Evolutionary conservation across 2,888 invertebrate species (phyloP).

Genomic region (Xestia c-nigrum): DNA sequence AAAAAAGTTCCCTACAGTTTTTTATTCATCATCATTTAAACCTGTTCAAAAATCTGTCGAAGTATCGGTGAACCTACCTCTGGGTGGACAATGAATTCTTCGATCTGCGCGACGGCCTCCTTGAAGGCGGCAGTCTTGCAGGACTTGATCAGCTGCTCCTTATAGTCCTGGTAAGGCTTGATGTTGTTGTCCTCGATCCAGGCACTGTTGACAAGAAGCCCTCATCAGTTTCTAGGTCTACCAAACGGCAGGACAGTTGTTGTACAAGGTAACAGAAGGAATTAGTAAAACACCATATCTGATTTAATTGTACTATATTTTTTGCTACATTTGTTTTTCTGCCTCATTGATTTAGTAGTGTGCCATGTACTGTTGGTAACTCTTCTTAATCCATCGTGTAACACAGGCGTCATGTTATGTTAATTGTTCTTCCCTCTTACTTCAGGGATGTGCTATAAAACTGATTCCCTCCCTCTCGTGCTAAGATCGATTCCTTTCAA

Average conservation of each 20-base stretch:
- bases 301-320: neutral
- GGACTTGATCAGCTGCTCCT: conserved; percentile 94
- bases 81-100: conserved; percentile 94
- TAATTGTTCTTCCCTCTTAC: neutral
- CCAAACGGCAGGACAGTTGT: neutral
- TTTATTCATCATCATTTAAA: too few species aligned
- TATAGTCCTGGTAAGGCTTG: conserved; percentile 95
- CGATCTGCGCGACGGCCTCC: conserved; percentile 95
- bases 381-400: neutral
- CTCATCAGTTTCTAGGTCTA: conserved; percentile 22
- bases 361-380: neutral
- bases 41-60: too few species aligned
- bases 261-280: neutral
- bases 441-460: neutral
- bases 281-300: neutral
- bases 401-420: neutral
- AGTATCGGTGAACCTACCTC: conserved; percentile 82
- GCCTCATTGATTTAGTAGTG: too few species aligned
- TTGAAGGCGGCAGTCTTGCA: conserved; percentile 94
- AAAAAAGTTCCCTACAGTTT: too few species aligned
- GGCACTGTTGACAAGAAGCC: conserved; percentile 91
- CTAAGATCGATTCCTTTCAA: neutral
- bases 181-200: conserved; percentile 97
- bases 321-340: neutral
- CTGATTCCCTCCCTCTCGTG: neutral